phyloP scores from a whole-genome alignment of 2,113 vertebrate species.

The Empidonax alnorum region DNA sequence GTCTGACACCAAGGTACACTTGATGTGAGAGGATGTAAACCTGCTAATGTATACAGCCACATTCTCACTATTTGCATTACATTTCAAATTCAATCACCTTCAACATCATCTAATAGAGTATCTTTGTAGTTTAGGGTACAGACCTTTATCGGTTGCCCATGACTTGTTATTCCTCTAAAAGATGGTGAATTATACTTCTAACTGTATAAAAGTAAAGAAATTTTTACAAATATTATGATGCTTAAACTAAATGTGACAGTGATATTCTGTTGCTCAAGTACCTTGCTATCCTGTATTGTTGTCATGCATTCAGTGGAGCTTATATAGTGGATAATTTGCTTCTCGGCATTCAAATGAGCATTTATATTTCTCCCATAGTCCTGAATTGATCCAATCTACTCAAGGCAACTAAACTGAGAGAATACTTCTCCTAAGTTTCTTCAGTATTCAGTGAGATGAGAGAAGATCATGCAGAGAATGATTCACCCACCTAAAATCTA shows the following conservation, averaged over 20 bases:
- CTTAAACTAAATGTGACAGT: neutral
- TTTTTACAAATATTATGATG: neutral
- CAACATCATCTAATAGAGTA: neutral
- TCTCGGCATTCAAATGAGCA: neutral
- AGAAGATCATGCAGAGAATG: neutral
- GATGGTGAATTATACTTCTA: neutral
- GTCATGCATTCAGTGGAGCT: neutral
- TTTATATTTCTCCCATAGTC: neutral
- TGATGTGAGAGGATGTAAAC: neutral
- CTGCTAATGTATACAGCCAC: neutral
- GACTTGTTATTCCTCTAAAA: neutral
- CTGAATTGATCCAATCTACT: neutral
- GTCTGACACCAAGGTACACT: neutral
- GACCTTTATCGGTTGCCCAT: neutral
- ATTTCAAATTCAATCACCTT: neutral
- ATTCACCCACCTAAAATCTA: neutral
- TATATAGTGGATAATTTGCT: neutral
- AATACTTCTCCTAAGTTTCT: neutral
- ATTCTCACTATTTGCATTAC: neutral
- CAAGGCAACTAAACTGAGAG: neutral
- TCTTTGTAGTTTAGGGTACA: neutral
- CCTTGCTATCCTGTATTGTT: neutral
- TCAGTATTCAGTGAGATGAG: neutral
- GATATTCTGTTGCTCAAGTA: neutral
- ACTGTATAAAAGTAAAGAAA: neutral